A percentile compares a stretch with the other conserved stretches of the same genome.
These are phyloP conservation scores for Lamellibrachia luymesi DNA, from an alignment of 1,140 invertebrate genomes.

Conservation along the genomic window DNA sequence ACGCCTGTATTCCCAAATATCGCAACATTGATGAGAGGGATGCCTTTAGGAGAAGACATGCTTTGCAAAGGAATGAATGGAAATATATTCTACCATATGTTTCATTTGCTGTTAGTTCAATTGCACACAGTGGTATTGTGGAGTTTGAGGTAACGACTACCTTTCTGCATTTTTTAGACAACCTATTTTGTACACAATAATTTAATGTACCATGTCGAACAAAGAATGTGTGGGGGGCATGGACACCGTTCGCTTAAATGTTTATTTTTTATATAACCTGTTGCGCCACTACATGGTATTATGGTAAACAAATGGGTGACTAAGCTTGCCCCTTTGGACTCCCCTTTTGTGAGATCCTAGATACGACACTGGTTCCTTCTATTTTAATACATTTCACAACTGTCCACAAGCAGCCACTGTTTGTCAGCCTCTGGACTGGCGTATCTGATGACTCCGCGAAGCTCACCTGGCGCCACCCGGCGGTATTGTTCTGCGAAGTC, in stretches of 20 bases:
- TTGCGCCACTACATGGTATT: too few relatives aligned
- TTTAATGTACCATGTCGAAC: neutral
- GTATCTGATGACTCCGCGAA: neutral
- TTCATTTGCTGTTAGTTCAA: neutral
- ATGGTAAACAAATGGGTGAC: too few relatives aligned
- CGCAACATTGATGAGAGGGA: neutral
- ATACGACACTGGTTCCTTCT: neutral
- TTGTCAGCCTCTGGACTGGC: too few relatives aligned
- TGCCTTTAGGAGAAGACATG: neutral
- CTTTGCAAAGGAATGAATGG: neutral
- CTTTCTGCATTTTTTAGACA: neutral
- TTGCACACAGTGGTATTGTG: neutral
- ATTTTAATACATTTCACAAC: neutral
- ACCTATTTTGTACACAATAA: neutral
- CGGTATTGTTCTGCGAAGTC: conserved; percentile 84
- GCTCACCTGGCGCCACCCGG: conserved; percentile 64
- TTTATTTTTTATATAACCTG: too few relatives aligned
- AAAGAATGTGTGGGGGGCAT: too few relatives aligned
- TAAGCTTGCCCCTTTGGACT: too few relatives aligned
- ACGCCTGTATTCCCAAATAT: conserved; percentile 47
- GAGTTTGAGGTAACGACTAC: neutral
- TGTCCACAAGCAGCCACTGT: neutral
- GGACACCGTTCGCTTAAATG: too few relatives aligned
- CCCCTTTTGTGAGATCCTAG: too few relatives aligned
- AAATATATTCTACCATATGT: neutral